These are phyloP conservation scores for Euzetes globulus DNA, from an alignment of 2,888 invertebrate species.

Conservation along the genomic window DNA sequence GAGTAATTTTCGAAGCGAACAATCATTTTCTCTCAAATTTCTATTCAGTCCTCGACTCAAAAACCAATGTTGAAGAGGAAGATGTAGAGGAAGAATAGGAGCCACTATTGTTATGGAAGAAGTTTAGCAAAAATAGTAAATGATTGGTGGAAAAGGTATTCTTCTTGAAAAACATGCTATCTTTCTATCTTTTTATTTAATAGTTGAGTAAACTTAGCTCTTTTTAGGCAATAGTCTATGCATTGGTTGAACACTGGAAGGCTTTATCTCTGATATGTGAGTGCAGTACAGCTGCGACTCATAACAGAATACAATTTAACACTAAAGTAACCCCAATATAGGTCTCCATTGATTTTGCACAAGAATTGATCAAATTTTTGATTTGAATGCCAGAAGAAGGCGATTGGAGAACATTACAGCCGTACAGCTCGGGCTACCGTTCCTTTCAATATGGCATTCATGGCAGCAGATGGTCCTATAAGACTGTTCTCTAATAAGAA, in stretches of 20 bases:
- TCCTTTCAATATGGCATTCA: neutral
- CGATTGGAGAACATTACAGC: neutral
- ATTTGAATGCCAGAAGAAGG: neutral
- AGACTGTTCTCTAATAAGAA: neutral
- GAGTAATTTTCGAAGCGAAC: neutral
- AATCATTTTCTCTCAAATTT: neutral
- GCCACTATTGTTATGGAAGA: neutral
- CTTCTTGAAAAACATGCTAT: neutral
- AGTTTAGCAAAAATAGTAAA: neutral
- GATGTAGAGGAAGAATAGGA: neutral
- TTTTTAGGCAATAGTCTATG: no score
- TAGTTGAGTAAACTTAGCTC: no score
- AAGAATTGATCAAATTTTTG: conserved; percentile 17
- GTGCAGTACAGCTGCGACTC: neutral
- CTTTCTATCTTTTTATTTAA: neutral
- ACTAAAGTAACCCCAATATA: conserved; percentile 2
- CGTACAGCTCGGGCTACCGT: neutral
- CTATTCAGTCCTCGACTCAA: neutral
- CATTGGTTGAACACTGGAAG: no score
- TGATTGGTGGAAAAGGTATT: neutral
- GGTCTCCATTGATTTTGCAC: neutral
- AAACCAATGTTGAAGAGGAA: neutral
- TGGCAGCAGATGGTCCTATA: conserved; percentile 19
- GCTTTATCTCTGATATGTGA: neutral
- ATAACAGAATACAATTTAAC: conserved; percentile 8